phyloP scores from a whole-genome alignment of 2,888 invertebrate species.

The Thelaira solivaga region DNA sequence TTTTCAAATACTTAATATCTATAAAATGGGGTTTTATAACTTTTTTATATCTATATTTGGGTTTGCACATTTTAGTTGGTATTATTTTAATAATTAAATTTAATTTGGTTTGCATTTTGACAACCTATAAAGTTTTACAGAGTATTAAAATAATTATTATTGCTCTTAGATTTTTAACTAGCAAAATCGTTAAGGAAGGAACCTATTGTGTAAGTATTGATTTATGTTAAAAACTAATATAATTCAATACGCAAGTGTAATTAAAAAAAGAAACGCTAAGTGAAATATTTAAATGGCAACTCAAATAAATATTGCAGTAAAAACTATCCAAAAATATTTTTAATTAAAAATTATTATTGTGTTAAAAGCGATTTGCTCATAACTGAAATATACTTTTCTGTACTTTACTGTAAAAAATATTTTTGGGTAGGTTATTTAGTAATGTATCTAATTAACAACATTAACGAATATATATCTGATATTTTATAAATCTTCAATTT shows the following conservation, averaged over 20 bases:
- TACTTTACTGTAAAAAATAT: too few species aligned
- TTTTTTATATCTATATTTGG: not conserved
- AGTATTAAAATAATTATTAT: conserved; percentile 37
- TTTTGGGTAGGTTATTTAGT: not conserved
- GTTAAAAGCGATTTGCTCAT: too few species aligned
- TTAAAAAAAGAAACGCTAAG: not conserved
- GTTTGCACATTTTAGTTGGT: conserved; percentile 35
- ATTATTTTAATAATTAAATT: not conserved
- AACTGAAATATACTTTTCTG: too few species aligned
- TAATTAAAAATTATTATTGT: too few species aligned
- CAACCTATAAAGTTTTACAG: not conserved
- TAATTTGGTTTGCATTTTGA: conserved; percentile 2
- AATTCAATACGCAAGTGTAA: conserved; percentile 8
- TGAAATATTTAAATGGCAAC: too few species aligned
- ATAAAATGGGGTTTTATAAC: not conserved
- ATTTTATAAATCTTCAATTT: not conserved
- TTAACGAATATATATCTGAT: not conserved
- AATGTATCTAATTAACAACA: too few species aligned
- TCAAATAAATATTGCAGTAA: too few species aligned
- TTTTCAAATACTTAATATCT: not conserved
- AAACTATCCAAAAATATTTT: too few species aligned
- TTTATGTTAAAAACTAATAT: conserved; percentile 36
- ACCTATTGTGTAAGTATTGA: conserved; percentile 50
- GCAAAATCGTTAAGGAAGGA: conserved; percentile 56
- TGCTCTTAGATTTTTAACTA: conserved; percentile 57